Percentiles rank a stretch among this genome's conserved stretches.
phyloP scores from a whole-genome alignment of 2,113 vertebrate species.

The Perccottus glenii region DNA sequence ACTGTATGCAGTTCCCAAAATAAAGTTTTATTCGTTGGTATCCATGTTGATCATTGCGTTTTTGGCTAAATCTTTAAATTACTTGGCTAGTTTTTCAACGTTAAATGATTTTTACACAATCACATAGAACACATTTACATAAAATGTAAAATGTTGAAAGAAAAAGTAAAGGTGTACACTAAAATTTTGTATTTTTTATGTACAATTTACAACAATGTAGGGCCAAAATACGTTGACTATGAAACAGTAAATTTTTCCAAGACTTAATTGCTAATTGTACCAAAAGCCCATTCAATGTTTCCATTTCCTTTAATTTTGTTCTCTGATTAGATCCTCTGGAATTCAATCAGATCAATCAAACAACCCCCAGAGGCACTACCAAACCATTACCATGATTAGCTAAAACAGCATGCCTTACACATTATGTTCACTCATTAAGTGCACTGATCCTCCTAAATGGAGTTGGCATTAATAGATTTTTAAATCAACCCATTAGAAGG shows the following conservation, averaged over 20 bases:
- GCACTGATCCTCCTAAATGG: slow-evolving; percentile 39
- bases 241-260: slow-evolving; percentile 1
- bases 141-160: no score
- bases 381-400: slow-evolving; percentile 29
- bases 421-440: slow-evolving; percentile 55
- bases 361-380: slow-evolving; percentile 34
- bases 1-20: no score
- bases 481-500: slow-evolving; percentile 55
- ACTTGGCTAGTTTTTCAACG: no score
- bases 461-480: slow-evolving; percentile 45
- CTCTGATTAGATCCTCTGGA: slow-evolving; percentile 26
- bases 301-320: background rate
- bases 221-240: background rate
- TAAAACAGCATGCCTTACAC: slow-evolving; percentile 38
- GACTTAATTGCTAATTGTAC: background rate
- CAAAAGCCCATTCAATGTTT: background rate
- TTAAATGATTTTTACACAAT: no score
- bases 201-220: no score
- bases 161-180: no score
- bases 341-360: slow-evolving; percentile 53
- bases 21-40: no score
- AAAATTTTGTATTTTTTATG: no score
- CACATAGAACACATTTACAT: no score
- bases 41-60: no score
- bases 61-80: no score